Percentiles rank a stretch among this genome's conserved stretches.
These are phyloP conservation scores for Electrona antarctica DNA, from an alignment of 2,113 vertebrate genomes.

Conservation along the genomic window DNA sequence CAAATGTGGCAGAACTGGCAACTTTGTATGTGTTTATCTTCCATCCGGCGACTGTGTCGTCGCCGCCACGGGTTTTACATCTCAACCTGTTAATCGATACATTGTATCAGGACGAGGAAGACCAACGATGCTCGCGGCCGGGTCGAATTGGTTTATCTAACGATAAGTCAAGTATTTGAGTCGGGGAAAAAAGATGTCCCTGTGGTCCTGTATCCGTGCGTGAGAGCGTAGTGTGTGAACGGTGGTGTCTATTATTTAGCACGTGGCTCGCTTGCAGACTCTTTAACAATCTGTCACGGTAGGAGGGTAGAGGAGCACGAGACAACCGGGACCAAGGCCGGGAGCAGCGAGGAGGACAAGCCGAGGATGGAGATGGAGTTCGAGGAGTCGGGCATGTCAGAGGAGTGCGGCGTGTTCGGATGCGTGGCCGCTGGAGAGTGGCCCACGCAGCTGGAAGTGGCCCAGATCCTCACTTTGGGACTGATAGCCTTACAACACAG, in stretches of 20 bases:
- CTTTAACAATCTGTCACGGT: not conserved
- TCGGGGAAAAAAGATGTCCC: too few relatives aligned
- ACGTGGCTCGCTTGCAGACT: conserved; percentile 51
- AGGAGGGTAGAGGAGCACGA: not conserved
- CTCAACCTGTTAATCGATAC: too few relatives aligned
- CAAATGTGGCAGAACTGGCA: too few relatives aligned
- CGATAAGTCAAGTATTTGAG: too few relatives aligned
- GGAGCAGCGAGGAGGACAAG: not conserved
- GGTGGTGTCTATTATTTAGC: not conserved
- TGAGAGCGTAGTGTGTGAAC: too few relatives aligned
- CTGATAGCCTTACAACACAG: conserved; percentile 94
- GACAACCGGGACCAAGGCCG: not conserved
- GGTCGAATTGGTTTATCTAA: too few relatives aligned
- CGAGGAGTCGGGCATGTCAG: conserved; percentile 88
- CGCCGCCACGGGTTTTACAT: too few relatives aligned
- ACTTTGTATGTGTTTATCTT: too few relatives aligned
- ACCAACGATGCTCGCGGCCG: too few relatives aligned
- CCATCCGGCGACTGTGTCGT: too few relatives aligned
- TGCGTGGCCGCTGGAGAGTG: conserved; percentile 92
- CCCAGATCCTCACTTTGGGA: conserved; percentile 91
- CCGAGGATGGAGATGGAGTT: conserved; percentile 85
- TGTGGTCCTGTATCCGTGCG: not conserved
- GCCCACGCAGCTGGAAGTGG: conserved; percentile 95
- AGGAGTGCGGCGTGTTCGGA: conserved; percentile 96
- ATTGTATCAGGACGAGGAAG: too few relatives aligned